Conservation (phyloP, 2,888 invertebrate genomes). For the Nomada flava region DNA sequence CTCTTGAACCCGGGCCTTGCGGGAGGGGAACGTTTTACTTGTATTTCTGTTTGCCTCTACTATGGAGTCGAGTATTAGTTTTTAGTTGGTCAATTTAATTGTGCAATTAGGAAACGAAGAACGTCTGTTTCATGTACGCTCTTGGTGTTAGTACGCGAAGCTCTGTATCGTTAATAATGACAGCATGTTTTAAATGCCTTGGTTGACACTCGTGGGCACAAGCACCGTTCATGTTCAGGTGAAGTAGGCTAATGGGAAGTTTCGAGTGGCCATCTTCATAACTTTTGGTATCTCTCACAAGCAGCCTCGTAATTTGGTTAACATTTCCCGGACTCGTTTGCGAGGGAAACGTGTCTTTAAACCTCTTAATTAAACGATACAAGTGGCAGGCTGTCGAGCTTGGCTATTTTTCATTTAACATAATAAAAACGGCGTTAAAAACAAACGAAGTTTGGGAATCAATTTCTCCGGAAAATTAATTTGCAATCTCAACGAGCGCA, state of each 20-base stretch:
- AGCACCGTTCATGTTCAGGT: slow-evolving; percentile 13
- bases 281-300: slow-evolving; percentile 39
- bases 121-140: too few relatives aligned
- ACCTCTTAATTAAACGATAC: too few relatives aligned
- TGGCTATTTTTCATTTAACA: too few relatives aligned
- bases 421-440: too few relatives aligned
- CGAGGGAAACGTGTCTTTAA: not conserved
- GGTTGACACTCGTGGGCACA: not conserved
- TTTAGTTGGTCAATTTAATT: too few relatives aligned
- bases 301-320: slow-evolving; percentile 27
- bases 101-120: too few relatives aligned
- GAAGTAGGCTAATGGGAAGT: slow-evolving; percentile 55
- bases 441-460: too few relatives aligned
- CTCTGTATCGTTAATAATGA: not conserved
- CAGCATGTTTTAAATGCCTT: not conserved
- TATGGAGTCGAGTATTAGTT: not conserved
- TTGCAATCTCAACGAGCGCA: too few relatives aligned
- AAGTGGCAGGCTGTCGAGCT: not conserved
- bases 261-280: slow-evolving; percentile 48
- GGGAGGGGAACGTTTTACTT: not conserved
- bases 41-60: not conserved
- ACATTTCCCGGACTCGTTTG: not conserved
- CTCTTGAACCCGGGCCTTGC: not conserved
- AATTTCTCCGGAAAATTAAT: too few relatives aligned
- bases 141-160: not conserved